Conservation (phyloP, 2,888 invertebrate genomes). For the Agrotis segetum region DNA sequence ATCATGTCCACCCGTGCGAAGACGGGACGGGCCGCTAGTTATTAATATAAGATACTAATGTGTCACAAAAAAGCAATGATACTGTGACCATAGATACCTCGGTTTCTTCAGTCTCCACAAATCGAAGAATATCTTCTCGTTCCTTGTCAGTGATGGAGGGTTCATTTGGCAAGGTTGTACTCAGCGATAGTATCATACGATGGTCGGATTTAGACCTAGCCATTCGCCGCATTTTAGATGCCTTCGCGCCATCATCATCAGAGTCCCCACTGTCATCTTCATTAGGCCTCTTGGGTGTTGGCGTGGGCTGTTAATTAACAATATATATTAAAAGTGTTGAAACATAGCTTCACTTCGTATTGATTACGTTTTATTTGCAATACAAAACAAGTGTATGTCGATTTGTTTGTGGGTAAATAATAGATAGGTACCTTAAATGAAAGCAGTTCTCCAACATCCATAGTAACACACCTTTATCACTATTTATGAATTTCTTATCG, state of each 20-base stretch:
- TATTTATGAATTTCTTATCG: slow-evolving; percentile 4
- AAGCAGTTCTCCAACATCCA: slow-evolving; percentile 89
- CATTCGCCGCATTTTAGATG: slow-evolving; percentile 92
- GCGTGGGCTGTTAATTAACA: slow-evolving; percentile 92
- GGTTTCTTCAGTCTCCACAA: slow-evolving; percentile 95
- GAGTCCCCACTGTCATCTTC: slow-evolving; percentile 93
- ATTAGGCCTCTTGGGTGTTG: slow-evolving; percentile 94
- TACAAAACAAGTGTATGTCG: not conserved
- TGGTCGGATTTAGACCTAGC: slow-evolving; percentile 88
- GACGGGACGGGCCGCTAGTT: no score
- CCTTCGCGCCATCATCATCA: slow-evolving; percentile 92
- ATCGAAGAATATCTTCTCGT: slow-evolving; percentile 94
- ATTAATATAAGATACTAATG: no score
- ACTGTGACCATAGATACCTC: slow-evolving; percentile 86
- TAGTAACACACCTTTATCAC: slow-evolving; percentile 51
- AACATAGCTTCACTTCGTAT: not conserved
- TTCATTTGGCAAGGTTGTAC: slow-evolving; percentile 91
- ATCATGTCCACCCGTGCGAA: no score
- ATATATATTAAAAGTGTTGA: not conserved
- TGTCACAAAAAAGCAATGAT: no score
- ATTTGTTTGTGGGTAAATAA: not conserved
- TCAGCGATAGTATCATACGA: slow-evolving; percentile 77
- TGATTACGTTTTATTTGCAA: not conserved
- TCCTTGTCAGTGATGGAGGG: slow-evolving; percentile 93
- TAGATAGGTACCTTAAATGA: slow-evolving; percentile 85